phyloP scores from a whole-genome alignment of 2,888 invertebrate species.

The Bombylius major region DNA sequence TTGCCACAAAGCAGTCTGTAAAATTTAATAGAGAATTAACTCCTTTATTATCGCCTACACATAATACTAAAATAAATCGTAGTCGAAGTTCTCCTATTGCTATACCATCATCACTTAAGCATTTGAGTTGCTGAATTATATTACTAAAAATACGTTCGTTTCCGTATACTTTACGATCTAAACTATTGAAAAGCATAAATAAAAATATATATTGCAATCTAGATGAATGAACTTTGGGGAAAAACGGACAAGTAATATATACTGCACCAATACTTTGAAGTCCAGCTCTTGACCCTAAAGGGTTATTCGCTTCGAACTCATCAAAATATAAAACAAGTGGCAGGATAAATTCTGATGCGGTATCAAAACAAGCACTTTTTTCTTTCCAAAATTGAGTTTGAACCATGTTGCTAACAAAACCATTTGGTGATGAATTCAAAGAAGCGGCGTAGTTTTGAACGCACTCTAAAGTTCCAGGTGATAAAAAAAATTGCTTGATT shows the following conservation, averaged over 20 bases:
- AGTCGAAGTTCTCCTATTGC: not conserved
- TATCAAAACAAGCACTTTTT: not conserved
- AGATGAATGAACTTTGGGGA: not conserved
- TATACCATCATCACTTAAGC: not conserved
- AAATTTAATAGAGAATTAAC: constrained; percentile 4
- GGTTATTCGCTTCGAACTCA: constrained; percentile 4
- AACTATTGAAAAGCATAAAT: not conserved
- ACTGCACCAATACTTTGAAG: not conserved
- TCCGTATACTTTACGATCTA: constrained; percentile 1
- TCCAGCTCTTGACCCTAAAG: not conserved
- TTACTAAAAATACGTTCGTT: not conserved
- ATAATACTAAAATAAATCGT: not conserved
- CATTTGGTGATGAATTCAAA: not conserved
- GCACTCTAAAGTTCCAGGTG: too few species aligned
- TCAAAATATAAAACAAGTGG: constrained; percentile 2
- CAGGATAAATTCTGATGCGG: not conserved
- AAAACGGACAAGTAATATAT: constrained; percentile 2
- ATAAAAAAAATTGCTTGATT: too few species aligned
- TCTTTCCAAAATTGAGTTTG: not conserved
- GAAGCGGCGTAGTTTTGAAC: too few species aligned
- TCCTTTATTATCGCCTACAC: constrained; percentile 5
- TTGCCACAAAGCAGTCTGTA: constrained; percentile 3
- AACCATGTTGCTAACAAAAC: not conserved
- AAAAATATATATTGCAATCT: constrained; percentile 3
- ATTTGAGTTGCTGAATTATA: not conserved